Conservation (phyloP, 1,140 invertebrate species). For the Hydropsyche tenuis region DNA sequence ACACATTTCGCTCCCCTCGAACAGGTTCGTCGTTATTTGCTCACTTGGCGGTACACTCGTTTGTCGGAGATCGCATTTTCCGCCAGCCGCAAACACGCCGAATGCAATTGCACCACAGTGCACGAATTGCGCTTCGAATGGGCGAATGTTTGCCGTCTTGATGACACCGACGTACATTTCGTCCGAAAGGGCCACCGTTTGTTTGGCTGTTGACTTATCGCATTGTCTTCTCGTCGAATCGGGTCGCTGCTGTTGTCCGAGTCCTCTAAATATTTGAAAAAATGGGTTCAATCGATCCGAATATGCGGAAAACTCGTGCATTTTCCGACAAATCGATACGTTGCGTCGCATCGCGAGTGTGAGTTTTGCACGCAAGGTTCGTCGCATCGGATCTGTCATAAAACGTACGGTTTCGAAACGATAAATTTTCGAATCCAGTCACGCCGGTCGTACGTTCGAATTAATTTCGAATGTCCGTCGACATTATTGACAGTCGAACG, state of each 20-base stretch:
- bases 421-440: constrained; percentile 1
- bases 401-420: not conserved
- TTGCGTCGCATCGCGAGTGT: not conserved
- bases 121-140: not conserved
- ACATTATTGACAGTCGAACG: too few species aligned
- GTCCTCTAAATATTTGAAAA: too few species aligned
- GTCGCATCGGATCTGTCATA: not conserved
- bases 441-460: not conserved
- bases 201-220: too few species aligned
- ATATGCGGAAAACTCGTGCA: too few species aligned
- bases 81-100: constrained; percentile 25
- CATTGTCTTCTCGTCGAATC: too few species aligned
- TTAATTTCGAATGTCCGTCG: not conserved
- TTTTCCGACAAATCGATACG: not conserved
- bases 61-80: constrained; percentile 32
- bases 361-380: not conserved
- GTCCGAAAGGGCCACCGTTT: too few species aligned
- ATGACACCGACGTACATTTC: too few species aligned
- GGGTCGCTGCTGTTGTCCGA: too few species aligned
- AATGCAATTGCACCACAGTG: constrained; percentile 32
- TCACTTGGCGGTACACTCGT: not conserved
- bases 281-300: too few species aligned
- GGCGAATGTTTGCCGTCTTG: too few species aligned
- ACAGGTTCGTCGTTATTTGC: constrained; percentile 4
- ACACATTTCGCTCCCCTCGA: not conserved